Conservation (phyloP, 2,888 invertebrate genomes). For the Sarcophaga caerulescens region DNA sequence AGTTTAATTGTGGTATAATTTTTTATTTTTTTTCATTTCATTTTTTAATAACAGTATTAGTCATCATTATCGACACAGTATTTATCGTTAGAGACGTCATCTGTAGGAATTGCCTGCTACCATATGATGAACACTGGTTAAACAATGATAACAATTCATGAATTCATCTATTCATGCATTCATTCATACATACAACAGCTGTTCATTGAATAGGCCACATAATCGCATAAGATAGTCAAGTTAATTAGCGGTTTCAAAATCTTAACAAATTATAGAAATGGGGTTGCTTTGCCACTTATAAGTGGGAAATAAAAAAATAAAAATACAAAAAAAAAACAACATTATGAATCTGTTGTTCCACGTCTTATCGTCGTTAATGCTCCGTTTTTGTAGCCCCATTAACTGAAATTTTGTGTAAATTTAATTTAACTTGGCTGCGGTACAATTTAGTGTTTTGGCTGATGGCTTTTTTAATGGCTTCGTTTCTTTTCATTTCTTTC, state of each 20-base stretch:
- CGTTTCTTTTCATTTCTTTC: constrained; percentile 9
- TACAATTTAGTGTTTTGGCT: constrained; percentile 25
- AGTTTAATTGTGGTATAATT: neutral
- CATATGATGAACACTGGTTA: neutral
- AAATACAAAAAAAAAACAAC: neutral
- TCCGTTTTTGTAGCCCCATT: constrained; percentile 39
- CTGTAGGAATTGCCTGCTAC: neutral
- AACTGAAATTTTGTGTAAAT: constrained; percentile 50
- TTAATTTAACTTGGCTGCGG: constrained; percentile 5
- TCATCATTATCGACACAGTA: constrained; percentile 25
- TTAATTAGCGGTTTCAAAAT: constrained; percentile 44
- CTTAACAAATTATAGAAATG: constrained; percentile 40
- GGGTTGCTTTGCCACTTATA: constrained; percentile 15
- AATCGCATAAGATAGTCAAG: neutral
- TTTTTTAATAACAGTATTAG: constrained; percentile 7
- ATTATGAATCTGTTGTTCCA: neutral
- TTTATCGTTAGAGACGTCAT: neutral
- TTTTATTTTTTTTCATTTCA: neutral
- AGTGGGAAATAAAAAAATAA: neutral
- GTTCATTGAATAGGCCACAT: too few species aligned
- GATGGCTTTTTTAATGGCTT: constrained; percentile 50
- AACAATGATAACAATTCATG: constrained; percentile 15
- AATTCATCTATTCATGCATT: neutral
- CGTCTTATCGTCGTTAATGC: neutral
- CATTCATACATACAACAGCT: neutral